Evolutionary conservation across 2,888 invertebrate species (phyloP), one percentile per base, ranked within the genome.

Genomic region (Conistra vaccinii): DNA sequence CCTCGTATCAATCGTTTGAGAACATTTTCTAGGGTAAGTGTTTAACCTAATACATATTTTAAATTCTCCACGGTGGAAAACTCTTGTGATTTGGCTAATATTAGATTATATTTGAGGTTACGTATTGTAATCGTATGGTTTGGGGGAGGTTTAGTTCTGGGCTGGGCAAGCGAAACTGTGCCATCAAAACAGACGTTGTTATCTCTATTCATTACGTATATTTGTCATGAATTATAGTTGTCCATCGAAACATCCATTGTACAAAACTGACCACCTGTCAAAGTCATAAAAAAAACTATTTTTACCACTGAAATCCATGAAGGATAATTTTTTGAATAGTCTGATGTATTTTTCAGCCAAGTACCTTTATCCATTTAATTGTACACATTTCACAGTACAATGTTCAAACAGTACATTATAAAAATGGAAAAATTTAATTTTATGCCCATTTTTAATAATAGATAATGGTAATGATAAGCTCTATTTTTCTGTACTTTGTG

Each of bases 1-100:
- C 96, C 96, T 85, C 92, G 96, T 83, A 95, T 96, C 79, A 95
- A 90, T 89, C 94, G 96, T 71, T 91, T 96, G 80, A 92, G 96
- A 91, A 96, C 96, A 69, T 94, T 92, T 93, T 96, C 96, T 81
- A 95, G 96, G 94, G 96, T 96, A 90, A 95, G 96, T 92, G 85
- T 82, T 69, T 66, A 71, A 71, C 80, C 72, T 85, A 80, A 78
- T 73, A 68, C 69, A 80, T 80, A 65, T 77, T 81, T 82, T 63
- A 63, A 76, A 68, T 69, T 55, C 61, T 69, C 70, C 69, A 71
- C 51, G 51, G 63, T 71, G 75, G 79, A 85, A 81, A 86, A 77
- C 85, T 79, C 76, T 68, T 73, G 81, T 78, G 72, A 84, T 89
- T 87, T 65, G 26, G 79, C 88, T 89, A 89, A 86, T 87, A 85